phyloP scores from a whole-genome alignment of 2,888 invertebrate genomes.

The Notocelia uddmanniana region DNA sequence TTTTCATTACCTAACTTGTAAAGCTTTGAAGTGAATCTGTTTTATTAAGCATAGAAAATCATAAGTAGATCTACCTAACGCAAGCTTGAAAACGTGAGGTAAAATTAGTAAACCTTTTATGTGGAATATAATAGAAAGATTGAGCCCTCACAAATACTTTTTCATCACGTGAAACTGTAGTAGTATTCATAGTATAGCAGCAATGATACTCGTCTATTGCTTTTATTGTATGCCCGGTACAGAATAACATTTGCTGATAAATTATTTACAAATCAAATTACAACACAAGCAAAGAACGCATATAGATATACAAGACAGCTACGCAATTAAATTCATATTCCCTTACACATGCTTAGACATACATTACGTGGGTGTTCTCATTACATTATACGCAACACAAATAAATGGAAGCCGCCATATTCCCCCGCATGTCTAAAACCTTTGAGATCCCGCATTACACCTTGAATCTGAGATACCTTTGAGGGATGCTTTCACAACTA shows the following conservation, averaged over 20 bases:
- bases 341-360: slow-evolving; percentile 16
- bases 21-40: no score
- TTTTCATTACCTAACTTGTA: no score
- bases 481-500: slow-evolving; percentile 19
- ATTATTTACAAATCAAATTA: neutral
- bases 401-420: slow-evolving; percentile 18
- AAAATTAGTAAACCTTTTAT: no score
- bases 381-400: slow-evolving; percentile 36
- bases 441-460: slow-evolving; percentile 36
- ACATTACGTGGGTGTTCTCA: slow-evolving; percentile 26
- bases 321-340: slow-evolving; percentile 32
- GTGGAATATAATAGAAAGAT: neutral
- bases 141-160: neutral
- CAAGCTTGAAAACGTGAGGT: no score
- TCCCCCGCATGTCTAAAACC: slow-evolving; percentile 15
- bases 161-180: neutral
- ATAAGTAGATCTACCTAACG: no score
- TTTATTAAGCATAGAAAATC: no score
- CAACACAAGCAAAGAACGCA: neutral
- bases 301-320: neutral
- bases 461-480: slow-evolving; percentile 14
- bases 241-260: neutral
- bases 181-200: neutral
- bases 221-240: neutral
- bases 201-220: neutral